These are phyloP conservation scores for Aphis craccivora DNA, from an alignment of 1,140 invertebrate genomes.

Conservation along the genomic window DNA sequence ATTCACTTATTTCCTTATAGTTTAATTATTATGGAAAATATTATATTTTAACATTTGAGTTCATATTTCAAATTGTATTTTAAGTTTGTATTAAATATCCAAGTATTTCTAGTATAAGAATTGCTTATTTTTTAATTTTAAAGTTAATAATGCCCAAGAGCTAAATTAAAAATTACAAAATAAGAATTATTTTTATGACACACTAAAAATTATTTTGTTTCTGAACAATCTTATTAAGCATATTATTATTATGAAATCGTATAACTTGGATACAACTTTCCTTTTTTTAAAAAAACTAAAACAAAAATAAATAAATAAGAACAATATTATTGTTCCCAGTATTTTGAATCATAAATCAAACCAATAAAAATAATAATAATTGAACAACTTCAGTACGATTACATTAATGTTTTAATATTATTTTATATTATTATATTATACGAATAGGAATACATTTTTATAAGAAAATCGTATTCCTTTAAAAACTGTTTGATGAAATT, in stretches of 20 bases:
- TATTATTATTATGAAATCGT: not conserved
- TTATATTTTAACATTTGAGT: not conserved
- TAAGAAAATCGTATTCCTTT: not conserved
- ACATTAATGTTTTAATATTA: not conserved
- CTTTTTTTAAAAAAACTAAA: not conserved
- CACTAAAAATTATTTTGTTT: not conserved
- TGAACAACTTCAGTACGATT: not conserved
- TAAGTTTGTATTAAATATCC: not conserved
- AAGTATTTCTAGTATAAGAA: not conserved
- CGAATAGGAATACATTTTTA: not conserved
- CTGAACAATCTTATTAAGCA: not conserved
- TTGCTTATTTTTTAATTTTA: not conserved
- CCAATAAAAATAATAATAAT: not conserved
- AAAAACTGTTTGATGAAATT: not conserved
- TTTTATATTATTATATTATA: not conserved
- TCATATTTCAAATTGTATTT: not conserved
- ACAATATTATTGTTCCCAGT: not conserved
- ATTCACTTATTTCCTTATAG: not conserved
- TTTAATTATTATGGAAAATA: not conserved
- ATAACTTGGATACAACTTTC: not conserved
- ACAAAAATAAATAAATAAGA: not conserved
- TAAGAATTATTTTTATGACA: not conserved
- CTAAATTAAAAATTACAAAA: not conserved
- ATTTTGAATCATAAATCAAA: not conserved
- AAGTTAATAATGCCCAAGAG: not conserved